Evolutionary conservation across 2,797 vertebrate genomes (phyloP), one percentile per base, ranked within the genome.

Genomic region (Poecilia wingei): DNA sequence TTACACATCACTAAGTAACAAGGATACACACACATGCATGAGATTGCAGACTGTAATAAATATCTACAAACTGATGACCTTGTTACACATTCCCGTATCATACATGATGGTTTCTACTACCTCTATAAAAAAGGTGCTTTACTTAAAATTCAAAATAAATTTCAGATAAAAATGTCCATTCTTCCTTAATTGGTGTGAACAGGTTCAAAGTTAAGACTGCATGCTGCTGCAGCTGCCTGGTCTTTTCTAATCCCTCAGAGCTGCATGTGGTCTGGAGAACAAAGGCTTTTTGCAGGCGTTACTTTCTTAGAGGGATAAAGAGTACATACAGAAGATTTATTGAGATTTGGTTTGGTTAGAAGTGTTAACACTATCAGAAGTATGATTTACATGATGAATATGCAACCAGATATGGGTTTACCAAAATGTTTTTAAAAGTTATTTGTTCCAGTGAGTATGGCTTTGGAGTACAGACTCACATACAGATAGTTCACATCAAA

Each of bases 131-230:
- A 39, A 13, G 49, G 2, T 55, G 39, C 20, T 81, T 2, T 57
- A 61, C 43, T 85, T 45, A 64, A 8, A 51, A 49, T 79, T 83
- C 77, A 55, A 46, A 90, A 69, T 89, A 84, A 88, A 89, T 33
- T 61, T 74, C 49, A 20, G 3, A 59, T 79, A 75, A 46, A 80
- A 47, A 22, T 45, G n/a, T 6, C 2, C 5, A 13, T n/a, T 0
- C 3, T 75, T 72, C 33, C 22, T 22, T 47, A 49, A 79, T 6
- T 46, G 33, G 33, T 78, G 28, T 25, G 47, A 83, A 75, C 41
- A 59, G 46, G 49, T 57, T 47, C 14, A 82, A 43, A 79, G 64
- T 73, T n/a, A 71, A 68, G 13, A 18, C 0, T 22, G 64, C 18
- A 68, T 39, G 64, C 64, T 25, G 61, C 39, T 31, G 0, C 33